Base-by-base conservation (phyloP, 2,888 invertebrate species). In the Alcis repandata region DNA sequence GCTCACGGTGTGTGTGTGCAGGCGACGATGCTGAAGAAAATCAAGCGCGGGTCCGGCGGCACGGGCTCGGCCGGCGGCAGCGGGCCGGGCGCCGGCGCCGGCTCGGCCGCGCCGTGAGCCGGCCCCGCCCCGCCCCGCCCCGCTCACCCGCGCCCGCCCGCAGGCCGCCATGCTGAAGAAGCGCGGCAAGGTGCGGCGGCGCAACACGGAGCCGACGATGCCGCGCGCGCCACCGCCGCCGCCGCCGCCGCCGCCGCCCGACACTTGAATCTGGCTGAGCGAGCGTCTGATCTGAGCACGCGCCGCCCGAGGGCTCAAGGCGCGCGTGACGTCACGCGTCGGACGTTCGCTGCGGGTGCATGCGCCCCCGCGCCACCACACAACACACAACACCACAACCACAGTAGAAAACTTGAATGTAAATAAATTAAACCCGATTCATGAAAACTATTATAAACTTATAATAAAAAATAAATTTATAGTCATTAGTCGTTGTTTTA, bases 1-100 rank as follows among this genome's bases (percentile, higher is more conserved):
- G 76, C 73, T 84, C 83, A 73, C 74, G 82, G 81, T 84, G 86
- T 86, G 85, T 85, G 84, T 85, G 85, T 70, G 87, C 95, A 99
- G 99, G 99, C 99, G 91, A 99, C 99, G 94, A 99, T 99, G 99
- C 96, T 99, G 96, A 99, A 99, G 97, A 99, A 99, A 97, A 97
- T 97, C 95, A 99, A 99, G 96, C 98, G 98, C 95, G 98, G 98
- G 95, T 96, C 98, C 91, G 80, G 27, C 27, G 27, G 27, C 27
- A 6, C 84, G 84, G 84, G 85, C 81, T 97, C 94, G 96, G 96
- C 93, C 84, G 56, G 59, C 51, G n/a, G 51, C 45, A 84, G 84
- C n/a, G 22, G 43, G 63, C 41, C 95, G 95, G 94, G 95, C 76
- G 76, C 70, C 95, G 94, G 95, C 95, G 93, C 40, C 40, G 84